phyloP scores from a whole-genome alignment of 1,140 invertebrate genomes.

The Ostrea denselamellosa region DNA sequence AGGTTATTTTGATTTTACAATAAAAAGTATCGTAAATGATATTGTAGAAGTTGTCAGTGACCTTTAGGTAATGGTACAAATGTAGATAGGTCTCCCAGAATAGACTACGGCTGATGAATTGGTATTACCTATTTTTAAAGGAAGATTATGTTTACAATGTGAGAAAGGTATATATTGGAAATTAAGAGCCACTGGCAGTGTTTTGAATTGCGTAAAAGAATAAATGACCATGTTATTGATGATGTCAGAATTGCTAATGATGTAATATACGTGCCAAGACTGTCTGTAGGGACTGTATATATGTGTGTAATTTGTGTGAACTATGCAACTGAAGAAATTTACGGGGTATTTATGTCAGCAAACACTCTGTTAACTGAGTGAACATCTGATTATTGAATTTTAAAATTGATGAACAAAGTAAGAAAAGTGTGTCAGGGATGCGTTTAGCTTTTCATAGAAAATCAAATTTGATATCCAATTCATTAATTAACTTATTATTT shows the following conservation, averaged over 20 bases:
- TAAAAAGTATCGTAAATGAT: background rate
- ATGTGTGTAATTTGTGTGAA: background rate
- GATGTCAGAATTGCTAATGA: constrained; percentile 25
- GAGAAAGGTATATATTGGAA: background rate
- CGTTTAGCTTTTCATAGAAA: no score
- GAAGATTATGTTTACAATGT: background rate
- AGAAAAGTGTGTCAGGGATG: no score
- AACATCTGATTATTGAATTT: no score
- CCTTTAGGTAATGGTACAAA: background rate
- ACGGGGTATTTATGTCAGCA: no score
- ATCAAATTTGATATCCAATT: no score
- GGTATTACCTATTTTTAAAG: background rate
- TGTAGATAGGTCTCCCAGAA: background rate
- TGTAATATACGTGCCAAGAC: background rate
- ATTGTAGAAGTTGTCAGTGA: no score
- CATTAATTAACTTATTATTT: no score
- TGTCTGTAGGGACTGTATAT: background rate
- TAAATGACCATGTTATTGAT: background rate
- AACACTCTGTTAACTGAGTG: no score
- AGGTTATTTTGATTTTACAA: background rate
- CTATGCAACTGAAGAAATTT: no score
- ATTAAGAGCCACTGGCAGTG: background rate
- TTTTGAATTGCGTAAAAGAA: constrained; percentile 2
- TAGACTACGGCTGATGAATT: background rate
- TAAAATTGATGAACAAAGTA: no score